Conservation (phyloP, 1,140 invertebrate species). For the Stenopsyche tienmushanensis region DNA sequence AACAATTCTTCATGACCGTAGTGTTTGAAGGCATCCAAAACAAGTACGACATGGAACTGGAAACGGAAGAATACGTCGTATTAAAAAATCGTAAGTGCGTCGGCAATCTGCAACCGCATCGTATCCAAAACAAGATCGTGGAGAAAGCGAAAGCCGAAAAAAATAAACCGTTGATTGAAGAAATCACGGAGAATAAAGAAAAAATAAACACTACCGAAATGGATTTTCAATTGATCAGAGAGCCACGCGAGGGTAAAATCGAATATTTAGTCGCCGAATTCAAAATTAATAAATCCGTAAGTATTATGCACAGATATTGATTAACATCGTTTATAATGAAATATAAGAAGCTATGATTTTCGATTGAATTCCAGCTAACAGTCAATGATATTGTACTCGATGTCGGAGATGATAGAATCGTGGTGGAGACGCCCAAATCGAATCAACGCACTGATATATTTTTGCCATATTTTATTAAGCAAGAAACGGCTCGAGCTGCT, state of each 20-base stretch:
- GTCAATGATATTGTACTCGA: slow-evolving; percentile 63
- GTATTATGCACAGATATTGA: too few relatives aligned
- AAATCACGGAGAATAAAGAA: slow-evolving; percentile 48
- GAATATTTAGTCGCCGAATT: slow-evolving; percentile 58
- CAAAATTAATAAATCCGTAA: slow-evolving; percentile 56
- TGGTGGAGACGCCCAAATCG: slow-evolving; percentile 61
- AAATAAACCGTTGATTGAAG: slow-evolving; percentile 56
- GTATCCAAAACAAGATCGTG: slow-evolving; percentile 67
- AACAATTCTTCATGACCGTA: slow-evolving; percentile 73
- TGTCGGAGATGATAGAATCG: slow-evolving; percentile 70
- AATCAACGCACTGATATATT: slow-evolving; percentile 68
- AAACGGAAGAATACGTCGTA: slow-evolving; percentile 60
- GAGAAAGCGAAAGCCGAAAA: slow-evolving; percentile 47
- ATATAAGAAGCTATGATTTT: too few relatives aligned
- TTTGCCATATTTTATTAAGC: slow-evolving; percentile 62
- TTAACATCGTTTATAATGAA: too few relatives aligned
- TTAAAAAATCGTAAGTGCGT: slow-evolving; percentile 65
- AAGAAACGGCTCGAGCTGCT: slow-evolving; percentile 59
- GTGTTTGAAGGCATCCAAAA: slow-evolving; percentile 72
- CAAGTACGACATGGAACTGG: slow-evolving; percentile 71
- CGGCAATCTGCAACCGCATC: slow-evolving; percentile 71
- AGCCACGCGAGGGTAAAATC: slow-evolving; percentile 51
- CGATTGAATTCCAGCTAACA: slow-evolving; percentile 54
- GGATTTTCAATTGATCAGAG: slow-evolving; percentile 53
- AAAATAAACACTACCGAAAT: slow-evolving; percentile 42